A percentile compares a stretch with the other conserved stretches of the same genome.
Conservation (phyloP, 2,888 invertebrate genomes). For the Lepas anatifera region DNA sequence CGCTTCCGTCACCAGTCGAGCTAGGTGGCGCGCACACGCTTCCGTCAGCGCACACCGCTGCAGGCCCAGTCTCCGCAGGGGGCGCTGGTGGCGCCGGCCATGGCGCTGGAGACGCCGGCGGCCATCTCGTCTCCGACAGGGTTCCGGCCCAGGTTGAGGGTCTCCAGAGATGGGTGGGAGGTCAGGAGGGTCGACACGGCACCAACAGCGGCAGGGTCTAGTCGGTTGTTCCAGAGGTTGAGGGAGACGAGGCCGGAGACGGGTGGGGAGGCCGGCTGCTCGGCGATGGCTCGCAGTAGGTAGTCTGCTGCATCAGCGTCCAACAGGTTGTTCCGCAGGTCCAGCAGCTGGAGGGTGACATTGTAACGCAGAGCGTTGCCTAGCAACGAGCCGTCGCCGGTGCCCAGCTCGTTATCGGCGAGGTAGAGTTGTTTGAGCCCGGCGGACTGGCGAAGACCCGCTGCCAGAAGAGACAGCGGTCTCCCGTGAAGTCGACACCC, state of each 20-base stretch:
- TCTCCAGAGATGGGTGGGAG: constrained; percentile 45
- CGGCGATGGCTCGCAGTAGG: constrained; percentile 57
- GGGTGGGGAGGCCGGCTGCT: constrained; percentile 42
- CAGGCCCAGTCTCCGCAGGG: constrained; percentile 52
- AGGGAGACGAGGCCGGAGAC: constrained; percentile 50
- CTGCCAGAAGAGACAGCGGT: constrained; percentile 58
- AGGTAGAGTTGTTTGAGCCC: constrained; percentile 65
- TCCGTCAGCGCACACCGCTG: constrained; percentile 53
- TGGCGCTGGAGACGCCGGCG: constrained; percentile 48
- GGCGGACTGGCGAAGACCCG: constrained; percentile 62
- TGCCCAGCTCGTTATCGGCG: constrained; percentile 63
- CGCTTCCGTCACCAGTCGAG: constrained; percentile 45
- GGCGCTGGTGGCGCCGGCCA: constrained; percentile 48
- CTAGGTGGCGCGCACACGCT: constrained; percentile 56
- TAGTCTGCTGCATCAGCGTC: constrained; percentile 60
- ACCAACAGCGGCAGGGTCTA: constrained; percentile 57
- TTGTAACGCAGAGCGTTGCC: constrained; percentile 61
- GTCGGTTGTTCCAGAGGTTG: constrained; percentile 73
- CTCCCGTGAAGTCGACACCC: constrained; percentile 62
- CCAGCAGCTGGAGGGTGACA: constrained; percentile 59
- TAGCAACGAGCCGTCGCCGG: constrained; percentile 63
- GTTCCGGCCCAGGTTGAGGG: constrained; percentile 68
- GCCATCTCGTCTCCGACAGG: constrained; percentile 53
- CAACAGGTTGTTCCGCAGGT: constrained; percentile 52
- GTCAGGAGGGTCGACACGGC: constrained; percentile 41